These are phyloP conservation scores for Ametastegia equiseti DNA, from an alignment of 2,888 invertebrate species.

Conservation along the genomic window DNA sequence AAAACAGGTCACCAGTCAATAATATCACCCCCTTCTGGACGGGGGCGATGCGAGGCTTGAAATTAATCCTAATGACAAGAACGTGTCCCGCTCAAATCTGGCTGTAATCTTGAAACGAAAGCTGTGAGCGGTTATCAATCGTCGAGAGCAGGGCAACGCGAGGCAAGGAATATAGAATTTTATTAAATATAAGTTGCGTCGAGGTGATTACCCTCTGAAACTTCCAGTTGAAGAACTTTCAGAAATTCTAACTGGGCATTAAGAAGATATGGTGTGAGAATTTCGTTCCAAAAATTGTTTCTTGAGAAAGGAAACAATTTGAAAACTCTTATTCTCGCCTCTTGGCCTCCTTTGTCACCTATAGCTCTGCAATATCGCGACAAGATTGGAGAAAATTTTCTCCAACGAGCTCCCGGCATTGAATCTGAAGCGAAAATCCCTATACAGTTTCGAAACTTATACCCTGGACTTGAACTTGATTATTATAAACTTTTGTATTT, in stretches of 20 bases:
- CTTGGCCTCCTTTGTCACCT: neutral
- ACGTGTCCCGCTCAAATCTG: neutral
- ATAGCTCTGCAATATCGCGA: neutral
- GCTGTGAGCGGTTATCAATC: neutral
- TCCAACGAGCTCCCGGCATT: neutral
- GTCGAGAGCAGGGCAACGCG: too few relatives aligned
- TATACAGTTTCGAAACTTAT: neutral
- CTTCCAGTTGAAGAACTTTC: neutral
- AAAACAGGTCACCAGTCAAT: neutral
- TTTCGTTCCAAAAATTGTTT: neutral
- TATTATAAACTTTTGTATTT: neutral
- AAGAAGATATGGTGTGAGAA: neutral
- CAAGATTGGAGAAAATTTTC: neutral
- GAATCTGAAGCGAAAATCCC: neutral
- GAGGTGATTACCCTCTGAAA: neutral
- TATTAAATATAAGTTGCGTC: neutral
- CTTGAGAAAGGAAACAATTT: neutral
- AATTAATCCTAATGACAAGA: conserved; percentile 8
- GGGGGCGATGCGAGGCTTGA: neutral
- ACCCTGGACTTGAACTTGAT: neutral
- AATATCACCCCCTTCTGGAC: neutral
- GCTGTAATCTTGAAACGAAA: neutral
- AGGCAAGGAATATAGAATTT: neutral
- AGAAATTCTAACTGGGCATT: neutral
- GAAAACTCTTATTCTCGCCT: neutral